Percentiles rank a stretch among this genome's conserved stretches.
phyloP scores from a whole-genome alignment of 2,888 invertebrate species.

The Taenaris catops region DNA sequence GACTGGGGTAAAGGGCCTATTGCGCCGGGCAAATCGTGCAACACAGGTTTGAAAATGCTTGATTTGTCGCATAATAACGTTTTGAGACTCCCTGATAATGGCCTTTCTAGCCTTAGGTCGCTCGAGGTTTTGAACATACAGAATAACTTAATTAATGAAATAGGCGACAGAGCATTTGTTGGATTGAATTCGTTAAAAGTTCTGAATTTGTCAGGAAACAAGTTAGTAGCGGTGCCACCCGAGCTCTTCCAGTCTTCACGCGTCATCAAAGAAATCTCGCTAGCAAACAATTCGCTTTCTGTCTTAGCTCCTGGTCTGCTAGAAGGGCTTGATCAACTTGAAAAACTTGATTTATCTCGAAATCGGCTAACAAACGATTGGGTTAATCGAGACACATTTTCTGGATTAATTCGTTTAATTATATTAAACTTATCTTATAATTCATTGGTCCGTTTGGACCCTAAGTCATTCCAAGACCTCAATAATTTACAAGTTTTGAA shows the following conservation, averaged over 20 bases:
- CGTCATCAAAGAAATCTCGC: slow-evolving; percentile 84
- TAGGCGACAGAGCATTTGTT: slow-evolving; percentile 87
- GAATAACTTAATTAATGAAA: slow-evolving; percentile 86
- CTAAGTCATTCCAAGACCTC: slow-evolving; percentile 86
- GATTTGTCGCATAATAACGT: slow-evolving; percentile 88
- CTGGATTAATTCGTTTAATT: slow-evolving; percentile 85
- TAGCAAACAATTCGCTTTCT: slow-evolving; percentile 89
- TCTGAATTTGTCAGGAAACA: slow-evolving; percentile 90
- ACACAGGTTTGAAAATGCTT: slow-evolving; percentile 83
- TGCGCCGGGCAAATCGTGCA: slow-evolving; percentile 85
- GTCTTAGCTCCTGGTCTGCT: slow-evolving; percentile 87
- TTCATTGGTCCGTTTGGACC: slow-evolving; percentile 83
- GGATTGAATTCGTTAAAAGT: slow-evolving; percentile 84
- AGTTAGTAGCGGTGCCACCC: slow-evolving; percentile 87
- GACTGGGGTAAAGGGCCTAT: slow-evolving; percentile 85
- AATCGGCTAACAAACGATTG: slow-evolving; percentile 87
- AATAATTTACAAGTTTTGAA: slow-evolving; percentile 87
- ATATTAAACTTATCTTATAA: slow-evolving; percentile 88
- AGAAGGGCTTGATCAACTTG: slow-evolving; percentile 86
- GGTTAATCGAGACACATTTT: slow-evolving; percentile 88
- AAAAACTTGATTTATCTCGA: slow-evolving; percentile 85
- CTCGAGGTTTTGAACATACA: slow-evolving; percentile 86
- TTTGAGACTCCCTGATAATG: slow-evolving; percentile 83
- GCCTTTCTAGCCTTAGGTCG: slow-evolving; percentile 84
- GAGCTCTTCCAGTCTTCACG: slow-evolving; percentile 87